Conservation (phyloP, 2,888 invertebrate species). For the Polydrusus pterygomalis region DNA sequence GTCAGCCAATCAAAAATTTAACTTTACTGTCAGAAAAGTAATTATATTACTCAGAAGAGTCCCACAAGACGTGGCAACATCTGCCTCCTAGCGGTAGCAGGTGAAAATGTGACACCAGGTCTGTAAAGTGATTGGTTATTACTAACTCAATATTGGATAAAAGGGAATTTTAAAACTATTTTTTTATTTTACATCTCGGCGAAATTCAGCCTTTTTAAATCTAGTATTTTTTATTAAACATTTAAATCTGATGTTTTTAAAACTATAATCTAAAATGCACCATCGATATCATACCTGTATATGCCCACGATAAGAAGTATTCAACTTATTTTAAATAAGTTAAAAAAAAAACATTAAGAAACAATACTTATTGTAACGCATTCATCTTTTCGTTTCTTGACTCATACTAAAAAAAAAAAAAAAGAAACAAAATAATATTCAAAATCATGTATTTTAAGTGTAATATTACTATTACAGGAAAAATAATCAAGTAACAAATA, state of each 20-base stretch:
- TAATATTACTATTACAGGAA: slow-evolving; percentile 28
- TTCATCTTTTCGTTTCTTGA: no score
- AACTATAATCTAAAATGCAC: slow-evolving; percentile 12
- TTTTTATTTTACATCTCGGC: slow-evolving; percentile 19
- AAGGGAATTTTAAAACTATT: not conserved
- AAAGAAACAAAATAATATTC: slow-evolving; percentile 33
- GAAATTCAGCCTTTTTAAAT: slow-evolving; percentile 18
- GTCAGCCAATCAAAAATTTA: no score
- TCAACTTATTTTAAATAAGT: no score
- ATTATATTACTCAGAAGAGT: no score
- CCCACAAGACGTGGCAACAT: no score
- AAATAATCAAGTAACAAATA: slow-evolving; percentile 38
- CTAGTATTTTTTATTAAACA: slow-evolving; percentile 13
- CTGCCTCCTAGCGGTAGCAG: no score
- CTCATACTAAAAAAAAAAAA: slow-evolving; percentile 18
- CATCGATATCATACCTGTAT: slow-evolving; percentile 29
- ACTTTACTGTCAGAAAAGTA: no score
- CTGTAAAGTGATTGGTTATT: no score
- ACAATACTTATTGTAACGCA: no score
- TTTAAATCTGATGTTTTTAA: not conserved
- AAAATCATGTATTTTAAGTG: slow-evolving; percentile 30
- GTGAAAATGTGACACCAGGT: no score
- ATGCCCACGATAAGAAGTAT: not conserved
- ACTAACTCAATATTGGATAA: not conserved
- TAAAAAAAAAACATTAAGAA: not conserved